A percentile compares a stretch with the other conserved stretches of the same genome.
Conservation (phyloP, 2,797 vertebrate genomes). For the Halcyon leucocephala region DNA sequence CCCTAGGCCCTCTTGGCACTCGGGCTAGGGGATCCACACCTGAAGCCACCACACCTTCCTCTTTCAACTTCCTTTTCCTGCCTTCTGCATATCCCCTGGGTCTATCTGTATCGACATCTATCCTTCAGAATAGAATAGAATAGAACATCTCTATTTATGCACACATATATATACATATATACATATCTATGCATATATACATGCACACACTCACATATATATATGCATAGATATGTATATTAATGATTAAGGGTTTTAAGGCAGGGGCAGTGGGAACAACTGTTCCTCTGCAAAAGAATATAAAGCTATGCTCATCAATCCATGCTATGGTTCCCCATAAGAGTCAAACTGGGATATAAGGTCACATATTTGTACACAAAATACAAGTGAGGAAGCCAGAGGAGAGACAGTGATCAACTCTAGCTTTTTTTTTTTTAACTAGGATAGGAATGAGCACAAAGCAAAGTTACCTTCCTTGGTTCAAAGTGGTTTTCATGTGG, state of each 20-base stretch:
- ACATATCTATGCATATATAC: no score
- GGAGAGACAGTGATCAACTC: neutral
- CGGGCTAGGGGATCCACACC: accelerated
- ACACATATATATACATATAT: neutral
- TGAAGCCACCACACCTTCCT: neutral
- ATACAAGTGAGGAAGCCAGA: neutral
- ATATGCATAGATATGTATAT: no score
- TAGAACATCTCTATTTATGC: neutral
- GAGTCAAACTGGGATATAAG: neutral
- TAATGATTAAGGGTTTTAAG: neutral
- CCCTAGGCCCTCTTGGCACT: neutral
- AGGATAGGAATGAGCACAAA: neutral
- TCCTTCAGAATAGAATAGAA: neutral
- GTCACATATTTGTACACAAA: neutral
- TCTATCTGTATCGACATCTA: neutral
- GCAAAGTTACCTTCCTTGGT: neutral
- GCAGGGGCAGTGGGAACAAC: neutral
- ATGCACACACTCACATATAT: neutral
- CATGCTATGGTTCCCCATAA: accelerated
- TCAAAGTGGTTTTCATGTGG: neutral
- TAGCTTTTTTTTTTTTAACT: neutral
- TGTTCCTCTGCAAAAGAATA: neutral
- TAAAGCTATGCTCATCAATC: neutral
- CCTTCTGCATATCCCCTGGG: neutral
- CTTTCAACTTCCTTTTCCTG: neutral